Evolutionary conservation across 1,140 invertebrate genomes (phyloP).

Genomic region (Chionoecetes opilio): DNA sequence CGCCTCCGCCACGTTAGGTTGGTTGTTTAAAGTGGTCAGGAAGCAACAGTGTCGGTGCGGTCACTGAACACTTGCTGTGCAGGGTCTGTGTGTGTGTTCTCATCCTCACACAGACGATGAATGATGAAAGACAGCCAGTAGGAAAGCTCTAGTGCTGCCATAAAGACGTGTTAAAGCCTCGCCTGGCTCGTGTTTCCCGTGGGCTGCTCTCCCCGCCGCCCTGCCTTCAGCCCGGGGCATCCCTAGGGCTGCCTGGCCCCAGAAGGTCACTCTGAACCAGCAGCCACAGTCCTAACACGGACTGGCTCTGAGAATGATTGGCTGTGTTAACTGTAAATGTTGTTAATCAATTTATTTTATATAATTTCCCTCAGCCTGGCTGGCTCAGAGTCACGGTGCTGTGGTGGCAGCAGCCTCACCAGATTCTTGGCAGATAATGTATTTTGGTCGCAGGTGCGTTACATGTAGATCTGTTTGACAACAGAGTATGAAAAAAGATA

Average conservation of each 20-base stretch:
- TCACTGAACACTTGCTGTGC: not conserved
- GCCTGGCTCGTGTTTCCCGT: constrained; percentile 37
- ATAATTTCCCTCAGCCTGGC: constrained; percentile 60
- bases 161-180: constrained; percentile 18
- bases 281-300: constrained; percentile 1
- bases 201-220: constrained; percentile 46
- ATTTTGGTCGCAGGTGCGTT: constrained; percentile 74
- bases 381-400: constrained; percentile 60
- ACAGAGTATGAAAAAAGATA: constrained; percentile 62
- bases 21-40: not conserved
- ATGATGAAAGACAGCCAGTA: not conserved
- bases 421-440: constrained; percentile 56
- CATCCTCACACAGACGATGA: not conserved
- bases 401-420: not conserved
- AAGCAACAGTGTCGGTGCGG: not conserved
- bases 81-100: not conserved
- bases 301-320: constrained; percentile 73
- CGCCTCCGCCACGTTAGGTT: not conserved
- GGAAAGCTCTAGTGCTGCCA: constrained; percentile 43
- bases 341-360: constrained; percentile 63
- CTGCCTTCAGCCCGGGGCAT: constrained; percentile 64
- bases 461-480: constrained; percentile 73
- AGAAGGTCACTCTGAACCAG: constrained; percentile 47
- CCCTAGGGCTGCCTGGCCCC: constrained; percentile 39
- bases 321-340: constrained; percentile 71